Evolutionary conservation across 2,888 invertebrate genomes (phyloP).

Genomic region (Marronus borbonicus): DNA sequence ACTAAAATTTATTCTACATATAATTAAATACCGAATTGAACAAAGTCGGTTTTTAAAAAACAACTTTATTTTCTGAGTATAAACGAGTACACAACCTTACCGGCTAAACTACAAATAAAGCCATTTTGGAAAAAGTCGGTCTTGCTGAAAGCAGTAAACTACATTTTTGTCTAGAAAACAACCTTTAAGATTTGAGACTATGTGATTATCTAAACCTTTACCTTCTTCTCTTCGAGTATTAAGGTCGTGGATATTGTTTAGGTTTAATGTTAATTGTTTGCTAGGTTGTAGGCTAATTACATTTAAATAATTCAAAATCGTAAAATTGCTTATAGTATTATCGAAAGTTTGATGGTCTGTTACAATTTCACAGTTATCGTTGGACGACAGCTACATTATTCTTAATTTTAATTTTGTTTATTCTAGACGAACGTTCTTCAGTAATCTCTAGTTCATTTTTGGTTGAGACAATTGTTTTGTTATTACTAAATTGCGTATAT

Average conservation of each 20-base stretch:
- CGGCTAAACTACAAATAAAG: no score
- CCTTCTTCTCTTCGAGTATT: neutral
- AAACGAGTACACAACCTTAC: no score
- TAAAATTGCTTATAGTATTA: neutral
- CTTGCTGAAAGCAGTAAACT: no score
- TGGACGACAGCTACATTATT: neutral
- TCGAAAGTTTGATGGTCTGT: slow-evolving; percentile 8
- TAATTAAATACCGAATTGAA: no score
- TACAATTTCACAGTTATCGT: neutral
- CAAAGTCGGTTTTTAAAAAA: no score
- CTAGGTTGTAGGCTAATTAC: neutral
- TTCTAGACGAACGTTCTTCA: neutral
- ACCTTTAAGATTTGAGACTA: neutral
- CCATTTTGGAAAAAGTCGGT: no score
- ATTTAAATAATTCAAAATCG: neutral
- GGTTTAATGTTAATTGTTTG: neutral
- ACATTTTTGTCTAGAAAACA: no score
- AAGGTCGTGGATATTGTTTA: neutral
- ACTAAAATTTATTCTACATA: no score
- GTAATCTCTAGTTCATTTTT: neutral
- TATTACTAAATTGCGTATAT: slow-evolving; percentile 2
- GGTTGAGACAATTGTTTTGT: neutral
- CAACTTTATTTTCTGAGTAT: no score
- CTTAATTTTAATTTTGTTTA: neutral
- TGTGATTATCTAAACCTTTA: neutral